Percentiles rank a stretch among this genome's conserved stretches.
These are phyloP conservation scores for Hypena proboscidalis DNA, from an alignment of 2,888 invertebrate genomes.

Conservation along the genomic window DNA sequence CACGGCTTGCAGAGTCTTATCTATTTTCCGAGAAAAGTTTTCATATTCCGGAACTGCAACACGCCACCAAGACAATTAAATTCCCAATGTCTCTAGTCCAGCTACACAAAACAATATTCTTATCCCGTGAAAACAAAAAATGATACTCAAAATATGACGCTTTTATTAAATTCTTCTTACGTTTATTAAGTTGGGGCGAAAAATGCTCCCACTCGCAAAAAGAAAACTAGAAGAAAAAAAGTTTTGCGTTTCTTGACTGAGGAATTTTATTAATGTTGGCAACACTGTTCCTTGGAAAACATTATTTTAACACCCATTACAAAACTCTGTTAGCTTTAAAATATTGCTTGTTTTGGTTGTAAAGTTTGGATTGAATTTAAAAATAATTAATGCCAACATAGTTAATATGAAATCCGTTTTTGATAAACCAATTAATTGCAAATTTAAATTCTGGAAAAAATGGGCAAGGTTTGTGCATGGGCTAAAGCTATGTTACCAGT, in stretches of 20 bases:
- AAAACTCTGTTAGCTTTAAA: slow-evolving; percentile 43
- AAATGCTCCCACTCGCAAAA: slow-evolving; percentile 66
- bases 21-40: slow-evolving; percentile 7
- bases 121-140: slow-evolving; percentile 48
- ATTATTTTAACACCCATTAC: slow-evolving; percentile 60
- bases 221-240: slow-evolving; percentile 65
- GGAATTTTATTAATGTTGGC: slow-evolving; percentile 77
- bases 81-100: slow-evolving; percentile 36
- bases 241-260: slow-evolving; percentile 70
- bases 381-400: no score
- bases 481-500: no score
- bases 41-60: slow-evolving; percentile 16
- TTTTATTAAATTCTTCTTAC: slow-evolving; percentile 81
- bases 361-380: slow-evolving; percentile 8
- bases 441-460: no score
- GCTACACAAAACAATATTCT: slow-evolving; percentile 40
- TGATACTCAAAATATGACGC: slow-evolving; percentile 68
- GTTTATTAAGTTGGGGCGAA: slow-evolving; percentile 69
- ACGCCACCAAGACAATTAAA: slow-evolving; percentile 34
- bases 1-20: slow-evolving; percentile 3
- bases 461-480: no score
- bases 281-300: slow-evolving; percentile 63
- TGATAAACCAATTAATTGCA: no score
- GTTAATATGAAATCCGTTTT: no score
- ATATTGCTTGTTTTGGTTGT: slow-evolving; percentile 31